Percentiles rank a stretch among this genome's conserved stretches.
Evolutionary conservation across 2,797 vertebrate species (phyloP).

Genomic region (Artibeus lituratus): DNA sequence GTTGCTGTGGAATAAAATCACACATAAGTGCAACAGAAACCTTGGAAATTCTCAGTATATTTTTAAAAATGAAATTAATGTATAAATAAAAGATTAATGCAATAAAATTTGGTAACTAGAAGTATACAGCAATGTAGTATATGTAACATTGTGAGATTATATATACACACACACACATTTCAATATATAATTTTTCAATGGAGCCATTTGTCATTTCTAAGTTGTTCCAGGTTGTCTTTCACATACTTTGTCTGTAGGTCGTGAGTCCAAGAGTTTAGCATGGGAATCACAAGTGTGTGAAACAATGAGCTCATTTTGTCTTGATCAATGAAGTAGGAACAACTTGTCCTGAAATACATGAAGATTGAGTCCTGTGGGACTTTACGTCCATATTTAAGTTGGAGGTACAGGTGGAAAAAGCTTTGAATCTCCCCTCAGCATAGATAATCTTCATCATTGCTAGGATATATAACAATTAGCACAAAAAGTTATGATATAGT

Average conservation of each 20-base stretch:
- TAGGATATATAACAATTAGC: conserved; percentile 29
- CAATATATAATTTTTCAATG: background rate
- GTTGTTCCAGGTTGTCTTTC: background rate
- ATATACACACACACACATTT: too few species aligned
- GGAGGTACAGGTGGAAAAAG: background rate
- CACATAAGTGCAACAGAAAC: background rate
- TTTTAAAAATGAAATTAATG: background rate
- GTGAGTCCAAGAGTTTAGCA: conserved; percentile 13
- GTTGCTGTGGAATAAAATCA: background rate
- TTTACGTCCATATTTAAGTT: conserved; percentile 42
- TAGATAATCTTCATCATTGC: conserved; percentile 15
- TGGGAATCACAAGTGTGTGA: conserved; percentile 50
- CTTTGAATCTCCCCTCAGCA: background rate
- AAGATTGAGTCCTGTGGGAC: conserved; percentile 52
- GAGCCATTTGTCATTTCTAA: background rate
- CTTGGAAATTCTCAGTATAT: background rate
- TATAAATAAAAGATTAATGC: background rate
- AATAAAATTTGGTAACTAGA: background rate
- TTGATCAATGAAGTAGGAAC: background rate
- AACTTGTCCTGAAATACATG: conserved; percentile 51
- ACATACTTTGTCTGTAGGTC: conserved; percentile 43
- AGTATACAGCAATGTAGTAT: background rate
- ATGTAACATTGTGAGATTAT: too few species aligned
- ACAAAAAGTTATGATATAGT: background rate
- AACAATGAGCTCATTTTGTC: conserved; percentile 55